Conservation (phyloP, 2,113 vertebrate species). For the Rhinoderma darwinii region DNA sequence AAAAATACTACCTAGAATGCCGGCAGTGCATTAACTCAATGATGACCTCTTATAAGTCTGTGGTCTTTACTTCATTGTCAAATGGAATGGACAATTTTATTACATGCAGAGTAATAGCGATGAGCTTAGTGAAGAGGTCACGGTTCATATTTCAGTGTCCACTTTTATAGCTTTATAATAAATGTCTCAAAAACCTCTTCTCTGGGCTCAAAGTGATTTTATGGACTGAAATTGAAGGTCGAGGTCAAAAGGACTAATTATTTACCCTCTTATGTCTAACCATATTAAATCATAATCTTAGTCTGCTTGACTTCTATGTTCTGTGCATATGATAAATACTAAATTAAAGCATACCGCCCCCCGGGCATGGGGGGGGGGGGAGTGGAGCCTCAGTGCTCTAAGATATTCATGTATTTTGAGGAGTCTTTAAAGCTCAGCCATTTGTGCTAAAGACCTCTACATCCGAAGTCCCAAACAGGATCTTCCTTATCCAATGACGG, state of each 20-base stretch:
- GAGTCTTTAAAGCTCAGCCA: too few species aligned
- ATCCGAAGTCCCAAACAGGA: too few species aligned
- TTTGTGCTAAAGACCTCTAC: too few species aligned
- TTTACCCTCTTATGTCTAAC: not conserved
- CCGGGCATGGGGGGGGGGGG: too few species aligned
- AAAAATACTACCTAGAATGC: not conserved
- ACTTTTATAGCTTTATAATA: conserved; percentile 15
- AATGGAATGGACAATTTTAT: conserved; percentile 26
- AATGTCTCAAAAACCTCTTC: conserved; percentile 13
- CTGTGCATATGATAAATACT: too few species aligned
- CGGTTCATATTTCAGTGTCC: not conserved
- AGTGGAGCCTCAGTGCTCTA: too few species aligned
- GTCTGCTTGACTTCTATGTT: too few species aligned
- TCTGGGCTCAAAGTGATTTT: not conserved
- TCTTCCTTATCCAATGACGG: too few species aligned
- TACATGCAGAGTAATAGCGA: not conserved
- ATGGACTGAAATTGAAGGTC: not conserved
- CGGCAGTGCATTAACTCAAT: not conserved
- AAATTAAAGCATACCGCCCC: too few species aligned
- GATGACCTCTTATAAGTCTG: not conserved
- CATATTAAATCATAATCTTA: too few species aligned
- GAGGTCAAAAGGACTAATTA: not conserved
- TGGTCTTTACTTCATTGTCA: not conserved
- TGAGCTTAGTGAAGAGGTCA: conserved; percentile 32
- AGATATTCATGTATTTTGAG: too few species aligned